phyloP scores from a whole-genome alignment of 2,888 invertebrate species.

The Sphecodes monilicornis region DNA sequence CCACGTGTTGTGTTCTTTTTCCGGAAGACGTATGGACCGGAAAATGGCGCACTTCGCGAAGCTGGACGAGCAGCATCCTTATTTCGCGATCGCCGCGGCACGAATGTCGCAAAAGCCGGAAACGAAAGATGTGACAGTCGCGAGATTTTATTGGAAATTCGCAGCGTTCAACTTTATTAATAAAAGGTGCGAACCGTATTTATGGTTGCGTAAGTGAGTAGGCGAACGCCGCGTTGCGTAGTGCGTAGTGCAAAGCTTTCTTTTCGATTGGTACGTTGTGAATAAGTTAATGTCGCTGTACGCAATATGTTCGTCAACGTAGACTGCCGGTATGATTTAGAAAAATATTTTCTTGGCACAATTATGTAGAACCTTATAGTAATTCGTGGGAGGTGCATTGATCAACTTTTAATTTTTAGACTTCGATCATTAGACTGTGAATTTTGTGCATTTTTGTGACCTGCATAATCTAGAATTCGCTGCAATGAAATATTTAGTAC shows the following conservation, averaged over 20 bases:
- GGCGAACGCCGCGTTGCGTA: background rate
- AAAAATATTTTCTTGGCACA: background rate
- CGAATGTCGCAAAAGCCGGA: slow-evolving; percentile 78
- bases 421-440: background rate
- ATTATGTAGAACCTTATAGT: background rate
- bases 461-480: background rate
- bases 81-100: slow-evolving; percentile 75
- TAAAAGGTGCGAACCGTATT: slow-evolving; percentile 71
- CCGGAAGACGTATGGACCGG: slow-evolving; percentile 59
- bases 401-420: background rate
- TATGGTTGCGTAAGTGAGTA: slow-evolving; percentile 21
- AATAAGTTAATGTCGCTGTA: background rate
- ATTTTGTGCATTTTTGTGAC: background rate
- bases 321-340: background rate
- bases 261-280: background rate
- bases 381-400: background rate
- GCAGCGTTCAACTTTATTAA: slow-evolving; percentile 79
- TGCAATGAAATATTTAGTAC: no score
- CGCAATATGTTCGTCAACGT: background rate
- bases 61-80: slow-evolving; percentile 77
- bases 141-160: slow-evolving; percentile 79
- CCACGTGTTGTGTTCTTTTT: slow-evolving; percentile 47
- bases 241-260: slow-evolving; percentile 10
- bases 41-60: slow-evolving; percentile 77
- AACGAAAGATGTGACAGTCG: slow-evolving; percentile 74